Conservation (phyloP, 1,140 invertebrate genomes). For the Tribolium madens region DNA sequence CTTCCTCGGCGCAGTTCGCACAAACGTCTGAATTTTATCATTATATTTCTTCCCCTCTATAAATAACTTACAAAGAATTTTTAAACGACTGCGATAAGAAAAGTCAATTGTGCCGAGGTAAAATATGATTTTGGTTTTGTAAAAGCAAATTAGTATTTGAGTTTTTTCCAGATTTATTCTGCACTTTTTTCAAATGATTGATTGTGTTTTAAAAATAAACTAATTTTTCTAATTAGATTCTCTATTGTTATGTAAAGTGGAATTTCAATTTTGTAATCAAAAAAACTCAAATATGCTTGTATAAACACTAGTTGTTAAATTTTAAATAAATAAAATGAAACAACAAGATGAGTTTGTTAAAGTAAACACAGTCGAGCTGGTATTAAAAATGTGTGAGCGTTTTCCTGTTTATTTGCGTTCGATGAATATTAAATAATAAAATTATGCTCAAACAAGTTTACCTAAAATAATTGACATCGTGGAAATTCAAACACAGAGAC, state of each 20-base stretch:
- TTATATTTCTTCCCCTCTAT: not conserved
- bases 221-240: not conserved
- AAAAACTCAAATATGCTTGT: not conserved
- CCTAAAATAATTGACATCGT: not conserved
- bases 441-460: not conserved
- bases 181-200: not conserved
- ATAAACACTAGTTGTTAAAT: not conserved
- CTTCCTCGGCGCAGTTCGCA: conserved; percentile 5
- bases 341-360: not conserved
- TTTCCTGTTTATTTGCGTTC: not conserved
- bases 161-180: not conserved
- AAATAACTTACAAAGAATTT: conserved; percentile 12
- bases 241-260: not conserved
- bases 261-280: not conserved
- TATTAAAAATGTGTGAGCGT: not conserved
- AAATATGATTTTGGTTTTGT: not conserved
- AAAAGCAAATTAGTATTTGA: conserved; percentile 19
- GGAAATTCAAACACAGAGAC: not conserved
- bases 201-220: conserved; percentile 4
- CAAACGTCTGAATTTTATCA: conserved; percentile 28
- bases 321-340: not conserved
- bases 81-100: conserved; percentile 14
- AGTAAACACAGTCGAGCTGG: not conserved
- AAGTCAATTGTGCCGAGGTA: not conserved
- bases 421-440: not conserved